Percentiles rank a stretch among this genome's conserved stretches.
phyloP scores from a whole-genome alignment of 1,140 invertebrate genomes.

The Papilio xuthus region DNA sequence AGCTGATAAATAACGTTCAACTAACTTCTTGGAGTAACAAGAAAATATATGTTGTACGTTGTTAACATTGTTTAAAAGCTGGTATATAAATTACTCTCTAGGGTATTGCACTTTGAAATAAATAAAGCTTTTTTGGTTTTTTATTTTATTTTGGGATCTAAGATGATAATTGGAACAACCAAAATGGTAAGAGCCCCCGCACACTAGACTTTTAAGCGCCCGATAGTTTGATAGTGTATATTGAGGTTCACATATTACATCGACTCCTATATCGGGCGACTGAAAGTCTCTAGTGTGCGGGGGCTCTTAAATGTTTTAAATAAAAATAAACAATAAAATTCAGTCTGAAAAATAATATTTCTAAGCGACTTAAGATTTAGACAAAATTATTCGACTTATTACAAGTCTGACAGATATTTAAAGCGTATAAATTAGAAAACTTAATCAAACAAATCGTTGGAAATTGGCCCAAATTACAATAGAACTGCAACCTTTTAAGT shows the following conservation, averaged over 20 bases:
- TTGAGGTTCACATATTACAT: no score
- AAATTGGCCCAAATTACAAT: slow-evolving; percentile 20
- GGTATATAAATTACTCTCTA: neutral
- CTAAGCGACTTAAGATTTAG: neutral
- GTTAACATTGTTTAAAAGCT: slow-evolving; percentile 36
- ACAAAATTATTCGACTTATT: neutral
- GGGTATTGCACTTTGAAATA: neutral
- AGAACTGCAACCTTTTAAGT: slow-evolving; percentile 30
- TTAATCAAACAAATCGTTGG: slow-evolving; percentile 17
- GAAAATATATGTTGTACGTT: slow-evolving; percentile 32
- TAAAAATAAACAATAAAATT: no score
- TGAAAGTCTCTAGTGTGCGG: no score
- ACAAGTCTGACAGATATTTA: neutral
- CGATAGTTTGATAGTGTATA: no score
- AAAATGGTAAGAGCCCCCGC: no score
- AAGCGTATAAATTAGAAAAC: neutral
- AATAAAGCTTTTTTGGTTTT: neutral
- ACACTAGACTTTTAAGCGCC: no score
- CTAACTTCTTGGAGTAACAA: slow-evolving; percentile 9
- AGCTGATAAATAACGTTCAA: slow-evolving; percentile 57
- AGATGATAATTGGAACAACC: neutral
- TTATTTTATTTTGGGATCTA: neutral
- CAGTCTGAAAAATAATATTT: no score
- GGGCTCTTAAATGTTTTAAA: no score
- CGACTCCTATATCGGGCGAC: no score